phyloP scores from a whole-genome alignment of 2,888 invertebrate species.

The Drosophila nigricruria region DNA sequence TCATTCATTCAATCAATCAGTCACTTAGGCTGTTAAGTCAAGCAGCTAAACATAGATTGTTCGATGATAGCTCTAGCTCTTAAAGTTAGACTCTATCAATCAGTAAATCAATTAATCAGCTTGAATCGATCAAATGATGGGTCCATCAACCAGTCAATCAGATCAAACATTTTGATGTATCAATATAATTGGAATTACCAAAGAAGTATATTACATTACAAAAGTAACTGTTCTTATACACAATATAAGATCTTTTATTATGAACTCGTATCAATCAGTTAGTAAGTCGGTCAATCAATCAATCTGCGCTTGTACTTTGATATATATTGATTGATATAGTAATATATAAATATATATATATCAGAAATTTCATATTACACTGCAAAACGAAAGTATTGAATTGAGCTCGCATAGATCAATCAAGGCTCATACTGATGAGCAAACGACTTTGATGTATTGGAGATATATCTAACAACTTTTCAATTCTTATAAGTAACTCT shows the following conservation, averaged over 20 bases:
- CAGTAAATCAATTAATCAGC: neutral
- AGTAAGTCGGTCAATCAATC: neutral
- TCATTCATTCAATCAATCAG: neutral
- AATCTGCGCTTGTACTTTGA: neutral
- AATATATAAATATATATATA: neutral
- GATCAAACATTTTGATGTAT: no score
- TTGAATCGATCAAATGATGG: no score
- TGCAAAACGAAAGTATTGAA: neutral
- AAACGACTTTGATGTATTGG: no score
- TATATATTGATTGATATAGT: neutral
- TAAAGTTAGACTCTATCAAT: neutral
- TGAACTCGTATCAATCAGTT: neutral
- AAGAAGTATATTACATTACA: no score
- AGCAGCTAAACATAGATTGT: neutral
- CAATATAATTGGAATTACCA: no score
- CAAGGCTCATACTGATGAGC: neutral
- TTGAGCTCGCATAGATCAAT: neutral
- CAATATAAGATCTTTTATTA: no score
- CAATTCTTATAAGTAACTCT: no score
- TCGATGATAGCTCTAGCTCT: neutral
- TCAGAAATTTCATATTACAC: neutral
- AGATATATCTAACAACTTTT: no score
- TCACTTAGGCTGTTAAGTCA: no score
- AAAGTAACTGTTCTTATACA: no score
- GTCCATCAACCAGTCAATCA: no score